Base-by-base conservation (phyloP, 2,888 invertebrate species). In the Lymantria monacha region DNA sequence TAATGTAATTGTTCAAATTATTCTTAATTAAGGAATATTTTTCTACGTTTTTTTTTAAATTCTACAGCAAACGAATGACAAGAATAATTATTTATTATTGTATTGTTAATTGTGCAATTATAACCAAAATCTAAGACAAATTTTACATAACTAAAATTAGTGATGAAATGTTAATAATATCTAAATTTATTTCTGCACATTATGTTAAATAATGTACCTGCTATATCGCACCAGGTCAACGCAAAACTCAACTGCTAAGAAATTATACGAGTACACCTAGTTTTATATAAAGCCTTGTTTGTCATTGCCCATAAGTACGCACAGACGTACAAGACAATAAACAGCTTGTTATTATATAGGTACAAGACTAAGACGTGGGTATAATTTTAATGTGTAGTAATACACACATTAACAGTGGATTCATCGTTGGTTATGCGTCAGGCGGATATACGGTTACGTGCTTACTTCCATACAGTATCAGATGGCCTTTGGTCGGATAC, bases 271-370 rank as follows among this genome's bases (percentile, higher is more conserved):
- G 22, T n/a, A 31, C 15, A 15, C 30, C 30, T 42, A 45, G 11
- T 46, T 38, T 36, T 52, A 38, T 53, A 43, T 53, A 49, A 46
- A 53, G 52, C 11, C 48, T 47, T 47, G 48, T 48, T 42, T 45
- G 48, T 48, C 52, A 46, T 48, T 52, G 48, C 45, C 42, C 45
- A 69, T 53, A 52, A 44, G 30, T 46, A 15, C 42, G 38, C 10
- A 42, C 22, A 48, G 72, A 78, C 79, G 9, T 12, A 41, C 12
- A 41, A 14, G 1, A 41, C 41, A 81, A 80, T 71, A 81, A 72
- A 73, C 66, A 53, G 61, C 61, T 51, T 53, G 51, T 44, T 52
- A 55, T 60, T 52, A 22, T 22, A 22, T 22, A 22, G 22, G 22
- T 22, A 53, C 46, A 58, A 50, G 51, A 48, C 46, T 48, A 50